These are phyloP conservation scores for Catharus minimus DNA, from an alignment of 2,113 vertebrate species.

Conservation along the genomic window DNA sequence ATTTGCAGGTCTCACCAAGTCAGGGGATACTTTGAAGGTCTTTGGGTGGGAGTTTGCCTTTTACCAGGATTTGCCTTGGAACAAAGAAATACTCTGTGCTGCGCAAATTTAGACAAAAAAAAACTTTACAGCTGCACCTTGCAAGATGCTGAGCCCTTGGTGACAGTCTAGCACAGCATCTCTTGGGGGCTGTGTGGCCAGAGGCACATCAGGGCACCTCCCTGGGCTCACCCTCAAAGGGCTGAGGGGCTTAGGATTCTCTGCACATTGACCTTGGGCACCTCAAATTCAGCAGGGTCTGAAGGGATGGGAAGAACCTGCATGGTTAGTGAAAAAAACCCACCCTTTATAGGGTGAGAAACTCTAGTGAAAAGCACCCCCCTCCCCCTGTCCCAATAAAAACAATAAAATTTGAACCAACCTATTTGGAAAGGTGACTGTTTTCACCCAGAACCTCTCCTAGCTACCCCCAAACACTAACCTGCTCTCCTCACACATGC, in stretches of 20 bases:
- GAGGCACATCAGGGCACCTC: background rate
- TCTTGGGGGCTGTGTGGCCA: accelerated
- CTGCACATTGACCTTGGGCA: background rate
- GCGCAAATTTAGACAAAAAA: background rate
- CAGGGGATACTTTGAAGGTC: background rate
- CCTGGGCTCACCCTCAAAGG: background rate
- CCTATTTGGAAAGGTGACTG: background rate
- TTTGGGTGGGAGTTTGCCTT: background rate
- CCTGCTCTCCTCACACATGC: background rate
- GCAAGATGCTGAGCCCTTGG: background rate
- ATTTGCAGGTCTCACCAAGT: background rate
- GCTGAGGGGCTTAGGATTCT: background rate
- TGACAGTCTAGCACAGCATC: background rate
- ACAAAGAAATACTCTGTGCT: background rate
- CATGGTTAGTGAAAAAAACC: background rate
- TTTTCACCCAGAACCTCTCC: background rate
- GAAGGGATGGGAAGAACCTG: background rate
- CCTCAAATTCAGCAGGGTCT: background rate
- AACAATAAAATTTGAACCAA: background rate
- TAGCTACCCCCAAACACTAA: background rate
- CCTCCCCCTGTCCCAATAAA: accelerated
- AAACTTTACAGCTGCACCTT: background rate
- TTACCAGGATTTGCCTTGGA: background rate
- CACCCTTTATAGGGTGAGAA: background rate
- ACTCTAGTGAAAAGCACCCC: accelerated